A percentile compares a stretch with the other conserved stretches of the same genome.
These are phyloP conservation scores for Drosophila monieri DNA, from an alignment of 2,888 invertebrate genomes.

Conservation along the genomic window DNA sequence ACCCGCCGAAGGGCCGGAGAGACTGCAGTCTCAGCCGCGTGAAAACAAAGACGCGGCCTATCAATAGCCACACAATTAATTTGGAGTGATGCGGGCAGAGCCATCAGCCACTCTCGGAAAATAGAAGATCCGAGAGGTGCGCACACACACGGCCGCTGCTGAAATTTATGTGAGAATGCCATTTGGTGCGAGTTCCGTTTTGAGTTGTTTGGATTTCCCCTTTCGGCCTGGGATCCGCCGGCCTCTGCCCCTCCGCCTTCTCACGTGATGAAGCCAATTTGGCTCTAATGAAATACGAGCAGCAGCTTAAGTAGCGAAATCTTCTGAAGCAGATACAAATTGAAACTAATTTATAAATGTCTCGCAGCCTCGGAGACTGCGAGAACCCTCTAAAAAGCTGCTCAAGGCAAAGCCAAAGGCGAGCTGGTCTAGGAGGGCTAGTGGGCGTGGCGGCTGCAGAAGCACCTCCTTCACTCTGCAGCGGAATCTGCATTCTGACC, in stretches of 20 bases:
- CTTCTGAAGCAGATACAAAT: constrained; percentile 61
- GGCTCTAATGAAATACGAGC: constrained; percentile 61
- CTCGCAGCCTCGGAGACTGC: constrained; percentile 18
- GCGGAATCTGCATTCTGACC: constrained; percentile 33
- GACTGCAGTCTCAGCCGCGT: constrained; percentile 20
- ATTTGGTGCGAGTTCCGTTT: constrained; percentile 76
- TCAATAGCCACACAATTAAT: constrained; percentile 75
- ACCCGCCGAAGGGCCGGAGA: constrained; percentile 31
- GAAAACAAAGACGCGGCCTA: constrained; percentile 62
- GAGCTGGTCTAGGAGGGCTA: neutral
- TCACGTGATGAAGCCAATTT: constrained; percentile 67
- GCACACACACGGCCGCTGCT: constrained; percentile 5
- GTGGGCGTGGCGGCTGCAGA: constrained; percentile 31
- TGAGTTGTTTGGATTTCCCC: constrained; percentile 59
- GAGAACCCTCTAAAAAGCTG: neutral
- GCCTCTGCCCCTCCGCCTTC: neutral
- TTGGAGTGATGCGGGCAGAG: constrained; percentile 14
- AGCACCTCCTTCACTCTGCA: constrained; percentile 2
- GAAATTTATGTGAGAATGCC: constrained; percentile 73
- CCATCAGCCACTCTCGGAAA: constrained; percentile 46
- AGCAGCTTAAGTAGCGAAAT: constrained; percentile 24
- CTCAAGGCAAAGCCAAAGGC: constrained; percentile 6
- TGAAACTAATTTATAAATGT: constrained; percentile 63
- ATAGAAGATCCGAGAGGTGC: constrained; percentile 8
- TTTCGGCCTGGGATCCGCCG: constrained; percentile 1